Percentiles rank a stretch among this genome's conserved stretches.
phyloP scores from a whole-genome alignment of 2,113 vertebrate species.

The Pachypanchax playfairii region DNA sequence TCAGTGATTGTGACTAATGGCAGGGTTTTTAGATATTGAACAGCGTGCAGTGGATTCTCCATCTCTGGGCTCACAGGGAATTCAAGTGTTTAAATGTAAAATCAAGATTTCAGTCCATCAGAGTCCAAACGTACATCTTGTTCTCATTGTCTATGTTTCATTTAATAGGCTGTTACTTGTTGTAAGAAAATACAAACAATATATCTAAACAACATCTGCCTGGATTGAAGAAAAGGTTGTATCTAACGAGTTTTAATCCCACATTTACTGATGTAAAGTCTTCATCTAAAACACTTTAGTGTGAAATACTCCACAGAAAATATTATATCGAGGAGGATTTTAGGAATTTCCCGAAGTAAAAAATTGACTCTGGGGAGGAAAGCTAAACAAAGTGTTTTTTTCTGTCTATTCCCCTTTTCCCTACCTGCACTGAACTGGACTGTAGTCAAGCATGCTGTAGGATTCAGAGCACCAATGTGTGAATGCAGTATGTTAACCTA shows the following conservation, averaged over 20 bases:
- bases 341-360: slow-evolving; percentile 35
- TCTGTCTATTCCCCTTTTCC: slow-evolving; percentile 26
- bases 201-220: neutral
- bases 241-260: neutral
- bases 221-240: neutral
- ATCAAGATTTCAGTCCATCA: slow-evolving; percentile 14
- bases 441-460: slow-evolving; percentile 60
- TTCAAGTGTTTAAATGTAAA: slow-evolving; percentile 14
- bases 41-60: slow-evolving; percentile 7
- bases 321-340: slow-evolving; percentile 25
- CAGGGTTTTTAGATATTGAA: slow-evolving; percentile 35
- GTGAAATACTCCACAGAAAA: slow-evolving; percentile 26
- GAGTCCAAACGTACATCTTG: slow-evolving; percentile 3
- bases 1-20: slow-evolving; percentile 43
- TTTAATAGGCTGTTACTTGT: neutral
- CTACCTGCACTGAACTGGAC: slow-evolving; percentile 29
- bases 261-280: neutral
- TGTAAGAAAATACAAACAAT: too few relatives aligned
- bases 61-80: slow-evolving; percentile 10
- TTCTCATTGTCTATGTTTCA: neutral
- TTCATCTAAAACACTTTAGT: neutral
- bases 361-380: slow-evolving; percentile 8
- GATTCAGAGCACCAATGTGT: slow-evolving; percentile 41
- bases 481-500: slow-evolving; percentile 44
- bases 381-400: slow-evolving; percentile 20